Base-by-base conservation (phyloP, 2,113 vertebrate genomes). In the Toxostoma redivivum region DNA sequence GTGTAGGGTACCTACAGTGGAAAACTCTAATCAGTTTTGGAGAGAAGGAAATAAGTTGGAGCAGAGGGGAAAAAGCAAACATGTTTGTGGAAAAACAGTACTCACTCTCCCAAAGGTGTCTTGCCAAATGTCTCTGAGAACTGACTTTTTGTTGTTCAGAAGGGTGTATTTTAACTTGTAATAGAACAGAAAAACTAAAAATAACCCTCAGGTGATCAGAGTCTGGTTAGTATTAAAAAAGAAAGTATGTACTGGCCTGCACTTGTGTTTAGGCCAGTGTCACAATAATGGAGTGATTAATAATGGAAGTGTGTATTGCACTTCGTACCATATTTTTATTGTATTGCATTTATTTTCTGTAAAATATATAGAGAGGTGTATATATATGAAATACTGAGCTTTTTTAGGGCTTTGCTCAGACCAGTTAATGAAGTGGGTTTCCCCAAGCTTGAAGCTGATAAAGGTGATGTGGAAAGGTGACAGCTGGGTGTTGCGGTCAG, bases 381-480 rank as follows among this genome's bases (percentile, higher is more conserved):
- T 53, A 17, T 10, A 40, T 45, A 11, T 8, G 45, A 62, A 44
- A 56, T 47, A 71, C 0, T 17, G 24, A 37, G 23, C 27, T 40
- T 51, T 44, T 24, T 57, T 10, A 31, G 22, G 19, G 7, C 45
- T 73, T 33, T 20, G 45, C 31, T 83, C n/a, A 21, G 62, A 19
- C 42, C 16, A 1, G 17, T 13, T 35, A 7, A 3, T 5, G 48
- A 40, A 7, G 8, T 44, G 27, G 8, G 10, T 25, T 65, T 87
- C 50, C 37, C 23, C 14, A 5, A 0, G 27, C 3, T 40, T 21
- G 10, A 40, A 58, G 76, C 61, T 37, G 81, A 12, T 27, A 28
- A 25, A 45, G 33, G 8, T 53, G 37, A 11, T 5, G 16, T 10
- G 56, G 51, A 31, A 78, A 25, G 2, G 16, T 0, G 0, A 7